Evolutionary conservation across 2,113 vertebrate genomes (phyloP).

Genomic region (Scophthalmus maximus): DNA sequence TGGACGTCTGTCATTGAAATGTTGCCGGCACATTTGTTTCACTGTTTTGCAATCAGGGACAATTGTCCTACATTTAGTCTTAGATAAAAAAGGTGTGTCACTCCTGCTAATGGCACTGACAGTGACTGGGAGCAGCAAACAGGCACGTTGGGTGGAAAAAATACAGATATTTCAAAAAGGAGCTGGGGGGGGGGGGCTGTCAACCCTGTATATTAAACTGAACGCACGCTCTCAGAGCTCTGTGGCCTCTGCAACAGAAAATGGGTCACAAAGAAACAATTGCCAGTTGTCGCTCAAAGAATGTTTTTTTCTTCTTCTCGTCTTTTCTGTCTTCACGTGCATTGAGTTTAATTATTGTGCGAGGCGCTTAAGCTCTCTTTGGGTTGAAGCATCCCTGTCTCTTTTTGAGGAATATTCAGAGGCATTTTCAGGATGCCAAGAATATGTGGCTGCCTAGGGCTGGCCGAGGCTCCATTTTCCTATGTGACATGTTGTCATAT

Average conservation of each 20-base stretch:
- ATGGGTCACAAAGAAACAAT: constrained; percentile 77
- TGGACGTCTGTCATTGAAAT: constrained; percentile 62
- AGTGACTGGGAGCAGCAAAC: constrained; percentile 54
- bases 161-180: constrained; percentile 16
- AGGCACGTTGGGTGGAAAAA: constrained; percentile 37
- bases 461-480: constrained; percentile 92
- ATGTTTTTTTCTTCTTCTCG: constrained; percentile 8
- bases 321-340: constrained; percentile 50
- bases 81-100: constrained; percentile 70
- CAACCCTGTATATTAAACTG: constrained; percentile 27
- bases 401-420: constrained; percentile 70
- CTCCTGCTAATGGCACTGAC: constrained; percentile 67
- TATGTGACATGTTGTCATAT: constrained; percentile 99
- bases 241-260: constrained; percentile 60
- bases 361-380: constrained; percentile 67
- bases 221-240: constrained; percentile 32
- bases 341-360: constrained; percentile 76
- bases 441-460: constrained; percentile 90
- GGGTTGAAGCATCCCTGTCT: constrained; percentile 60
- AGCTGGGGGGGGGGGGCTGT: background rate
- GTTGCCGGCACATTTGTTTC: constrained; percentile 8
- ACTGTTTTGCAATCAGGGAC: constrained; percentile 32
- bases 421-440: constrained; percentile 86
- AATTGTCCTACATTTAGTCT: constrained; percentile 62
- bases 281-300: constrained; percentile 53